Conservation (phyloP, 2,888 invertebrate species). For the Parnassius smintheus region DNA sequence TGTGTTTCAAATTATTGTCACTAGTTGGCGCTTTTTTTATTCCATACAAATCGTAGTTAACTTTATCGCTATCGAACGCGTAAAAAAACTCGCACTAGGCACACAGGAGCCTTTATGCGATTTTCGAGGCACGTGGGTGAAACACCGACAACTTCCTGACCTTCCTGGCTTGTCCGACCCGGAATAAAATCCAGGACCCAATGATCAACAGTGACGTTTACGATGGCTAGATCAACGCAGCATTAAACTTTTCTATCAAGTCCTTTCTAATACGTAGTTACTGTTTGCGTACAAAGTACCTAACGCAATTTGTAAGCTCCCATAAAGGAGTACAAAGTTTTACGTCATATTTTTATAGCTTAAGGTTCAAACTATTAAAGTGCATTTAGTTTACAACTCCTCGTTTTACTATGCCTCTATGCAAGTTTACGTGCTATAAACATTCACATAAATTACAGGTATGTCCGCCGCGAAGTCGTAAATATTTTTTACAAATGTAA, state of each 20-base stretch:
- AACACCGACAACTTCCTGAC: too few species aligned
- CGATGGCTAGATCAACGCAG: too few species aligned
- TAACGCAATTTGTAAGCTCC: background rate
- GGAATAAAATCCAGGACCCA: too few species aligned
- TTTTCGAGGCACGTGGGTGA: too few species aligned
- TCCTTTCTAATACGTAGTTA: background rate
- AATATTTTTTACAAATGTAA: background rate
- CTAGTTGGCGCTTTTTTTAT: too few species aligned
- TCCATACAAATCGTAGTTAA: too few species aligned
- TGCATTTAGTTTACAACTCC: conserved; percentile 9
- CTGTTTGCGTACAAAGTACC: background rate
- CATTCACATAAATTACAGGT: background rate
- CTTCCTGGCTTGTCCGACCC: too few species aligned
- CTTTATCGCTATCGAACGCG: too few species aligned
- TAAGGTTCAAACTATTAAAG: background rate
- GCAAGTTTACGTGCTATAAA: background rate
- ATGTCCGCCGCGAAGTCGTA: background rate
- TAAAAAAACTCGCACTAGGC: too few species aligned
- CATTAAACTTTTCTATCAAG: background rate
- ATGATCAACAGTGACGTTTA: too few species aligned
- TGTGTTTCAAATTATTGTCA: too few species aligned
- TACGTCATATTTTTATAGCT: conserved; percentile 1
- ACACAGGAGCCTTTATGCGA: too few species aligned
- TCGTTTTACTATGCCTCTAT: background rate
- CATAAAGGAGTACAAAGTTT: background rate